phyloP scores from a whole-genome alignment of 2,888 invertebrate genomes.

The Argyra leucocephala region DNA sequence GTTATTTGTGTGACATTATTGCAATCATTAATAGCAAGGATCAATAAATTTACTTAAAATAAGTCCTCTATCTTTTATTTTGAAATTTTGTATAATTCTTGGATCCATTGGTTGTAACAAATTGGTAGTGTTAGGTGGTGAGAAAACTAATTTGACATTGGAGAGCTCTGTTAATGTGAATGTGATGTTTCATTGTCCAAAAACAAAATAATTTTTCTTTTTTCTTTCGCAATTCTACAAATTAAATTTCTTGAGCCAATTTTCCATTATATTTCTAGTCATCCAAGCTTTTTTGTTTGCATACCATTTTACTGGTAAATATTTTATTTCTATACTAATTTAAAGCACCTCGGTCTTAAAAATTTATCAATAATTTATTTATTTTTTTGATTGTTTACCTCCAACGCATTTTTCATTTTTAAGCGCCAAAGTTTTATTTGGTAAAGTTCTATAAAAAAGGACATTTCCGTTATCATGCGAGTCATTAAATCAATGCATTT shows the following conservation, averaged over 20 bases:
- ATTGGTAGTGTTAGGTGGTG: constrained; percentile 10
- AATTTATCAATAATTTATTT: constrained; percentile 22
- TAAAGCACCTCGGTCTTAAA: constrained; percentile 12
- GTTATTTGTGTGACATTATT: too few species aligned
- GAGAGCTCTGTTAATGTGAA: constrained; percentile 1
- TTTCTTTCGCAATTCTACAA: constrained; percentile 17
- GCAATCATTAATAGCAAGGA: background rate
- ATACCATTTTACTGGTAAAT: constrained; percentile 11
- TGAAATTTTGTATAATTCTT: constrained; percentile 13
- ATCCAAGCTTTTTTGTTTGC: constrained; percentile 14
- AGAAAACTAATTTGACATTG: constrained; percentile 9
- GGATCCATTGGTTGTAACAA: constrained; percentile 10
- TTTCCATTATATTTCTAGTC: constrained; percentile 11
- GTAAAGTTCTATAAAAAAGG: constrained; percentile 28
- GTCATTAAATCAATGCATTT: background rate
- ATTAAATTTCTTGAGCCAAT: constrained; percentile 15
- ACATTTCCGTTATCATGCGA: constrained; percentile 27
- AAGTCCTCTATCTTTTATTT: constrained; percentile 7
- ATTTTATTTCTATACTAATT: constrained; percentile 1
- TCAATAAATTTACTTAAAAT: background rate
- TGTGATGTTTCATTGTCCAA: constrained; percentile 19
- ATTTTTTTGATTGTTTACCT: constrained; percentile 29
- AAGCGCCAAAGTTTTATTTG: constrained; percentile 28
- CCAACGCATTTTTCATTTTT: constrained; percentile 28
- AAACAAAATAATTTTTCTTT: constrained; percentile 19